Base-by-base conservation (phyloP, 2,888 invertebrate genomes). In the Diploptera punctata region DNA sequence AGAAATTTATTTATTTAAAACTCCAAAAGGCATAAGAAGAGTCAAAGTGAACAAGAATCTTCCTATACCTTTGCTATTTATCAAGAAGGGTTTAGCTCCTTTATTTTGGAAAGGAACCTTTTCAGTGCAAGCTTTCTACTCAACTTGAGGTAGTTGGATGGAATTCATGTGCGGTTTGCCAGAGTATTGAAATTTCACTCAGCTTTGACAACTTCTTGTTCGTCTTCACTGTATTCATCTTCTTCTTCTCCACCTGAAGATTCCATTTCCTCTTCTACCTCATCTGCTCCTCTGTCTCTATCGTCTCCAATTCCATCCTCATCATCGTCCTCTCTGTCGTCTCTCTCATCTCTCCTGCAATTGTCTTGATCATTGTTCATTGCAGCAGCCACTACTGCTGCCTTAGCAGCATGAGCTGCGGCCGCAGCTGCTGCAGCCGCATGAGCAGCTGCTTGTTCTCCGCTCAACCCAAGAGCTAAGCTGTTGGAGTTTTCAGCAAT, bases 401-500 rank as follows among this genome's bases (percentile, higher is more conserved):
- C 54, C 26, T 21, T 26, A 26, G 18, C 65, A 83, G 93, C 93
- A 33, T 91, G 91, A 0, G 92, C 91, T 79, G 92, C 92, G 81
- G 92, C 87, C 3, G 78, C 78, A 3, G 78, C 76, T 52, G 78
- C 77, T n/a, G 77, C 78, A n/a, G 93, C 93, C 77, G 91, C 88
- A 19, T 82, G 79, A 0, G 83, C 83, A 0, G 87, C 86, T 1
- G 90, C 89, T 78, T 90, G 90, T 75, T 91, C 91, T 62, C 88
- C 87, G 76, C 87, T 86, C 81, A 90, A 86, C 13, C 88, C 87
- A 85, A 89, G 87, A 72, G 78, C 78, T 18, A 86, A 81, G 84
- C 91, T 88, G 74, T 90, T 89, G 67, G 92, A 90, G 80, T 93
- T 94, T 81, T 95, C 94, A 1, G 93, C 93, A 79, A 95, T 94